These are phyloP conservation scores for Drosophila longiperda DNA, from an alignment of 2,888 invertebrate species.

Conservation along the genomic window DNA sequence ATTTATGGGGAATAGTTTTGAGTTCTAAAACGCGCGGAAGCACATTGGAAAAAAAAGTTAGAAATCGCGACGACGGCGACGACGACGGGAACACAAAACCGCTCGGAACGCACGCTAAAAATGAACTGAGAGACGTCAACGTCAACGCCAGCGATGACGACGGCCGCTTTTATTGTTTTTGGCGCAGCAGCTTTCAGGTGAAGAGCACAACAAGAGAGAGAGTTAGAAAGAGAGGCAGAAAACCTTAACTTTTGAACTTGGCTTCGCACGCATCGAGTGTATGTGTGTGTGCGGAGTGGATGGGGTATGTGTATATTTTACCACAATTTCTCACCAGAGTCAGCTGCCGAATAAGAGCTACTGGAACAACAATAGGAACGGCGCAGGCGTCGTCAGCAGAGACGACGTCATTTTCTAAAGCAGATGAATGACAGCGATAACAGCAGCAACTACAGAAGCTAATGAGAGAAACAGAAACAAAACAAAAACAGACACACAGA, in stretches of 20 bases:
- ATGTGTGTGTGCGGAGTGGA: neutral
- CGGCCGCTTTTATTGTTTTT: constrained; percentile 54
- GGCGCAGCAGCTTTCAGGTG: constrained; percentile 63
- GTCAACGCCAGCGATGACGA: constrained; percentile 19
- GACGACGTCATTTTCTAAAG: constrained; percentile 66
- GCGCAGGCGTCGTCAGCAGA: constrained; percentile 46
- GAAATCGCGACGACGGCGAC: constrained; percentile 25
- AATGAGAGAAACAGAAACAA: constrained; percentile 27
- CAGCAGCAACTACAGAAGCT: constrained; percentile 24
- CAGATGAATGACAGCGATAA: constrained; percentile 28
- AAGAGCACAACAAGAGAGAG: constrained; percentile 11
- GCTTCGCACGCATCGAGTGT: constrained; percentile 52
- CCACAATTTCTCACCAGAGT: constrained; percentile 39
- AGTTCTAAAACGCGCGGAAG: constrained; percentile 57
- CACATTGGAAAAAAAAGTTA: constrained; percentile 54
- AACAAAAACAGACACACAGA: constrained; percentile 9
- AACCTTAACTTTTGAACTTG: constrained; percentile 69
- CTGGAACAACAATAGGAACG: constrained; percentile 21
- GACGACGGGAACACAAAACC: constrained; percentile 61
- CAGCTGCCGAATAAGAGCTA: constrained; percentile 26
- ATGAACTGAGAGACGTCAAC: constrained; percentile 60
- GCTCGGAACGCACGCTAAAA: constrained; percentile 66
- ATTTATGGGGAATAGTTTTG: constrained; percentile 27
- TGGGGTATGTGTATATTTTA: constrained; percentile 9
- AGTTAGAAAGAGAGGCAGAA: constrained; percentile 8